Percentiles rank a stretch among this genome's conserved stretches.
Conservation (phyloP, 2,888 invertebrate genomes). For the Didymodactylos carnosus region DNA sequence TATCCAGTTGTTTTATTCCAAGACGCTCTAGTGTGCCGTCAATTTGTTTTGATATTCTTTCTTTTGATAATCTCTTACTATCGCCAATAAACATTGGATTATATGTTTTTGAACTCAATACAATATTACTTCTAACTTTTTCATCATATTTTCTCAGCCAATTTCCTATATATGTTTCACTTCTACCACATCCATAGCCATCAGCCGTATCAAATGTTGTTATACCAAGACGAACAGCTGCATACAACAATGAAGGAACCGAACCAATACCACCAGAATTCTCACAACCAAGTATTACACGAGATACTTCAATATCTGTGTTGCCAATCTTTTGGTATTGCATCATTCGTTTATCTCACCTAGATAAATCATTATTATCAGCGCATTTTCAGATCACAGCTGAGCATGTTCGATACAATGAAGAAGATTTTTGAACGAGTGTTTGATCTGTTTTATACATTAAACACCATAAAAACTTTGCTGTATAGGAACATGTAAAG, state of each 20-base stretch:
- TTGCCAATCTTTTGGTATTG: not conserved
- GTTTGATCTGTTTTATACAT: too few relatives aligned
- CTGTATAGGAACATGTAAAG: too few relatives aligned
- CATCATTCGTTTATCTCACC: not conserved
- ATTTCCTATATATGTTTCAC: conserved; percentile 14
- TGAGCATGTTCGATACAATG: too few relatives aligned
- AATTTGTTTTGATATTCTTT: not conserved
- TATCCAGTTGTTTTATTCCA: not conserved
- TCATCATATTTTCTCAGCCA: conserved; percentile 12
- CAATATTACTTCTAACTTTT: not conserved
- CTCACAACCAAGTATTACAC: not conserved
- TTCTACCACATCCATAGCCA: conserved; percentile 12
- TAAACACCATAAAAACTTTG: too few relatives aligned
- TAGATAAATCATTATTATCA: too few relatives aligned
- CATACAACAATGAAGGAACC: not conserved
- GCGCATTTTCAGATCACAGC: too few relatives aligned
- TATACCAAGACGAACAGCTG: not conserved
- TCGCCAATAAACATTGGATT: not conserved
- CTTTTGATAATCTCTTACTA: not conserved
- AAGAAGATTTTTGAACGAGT: too few relatives aligned
- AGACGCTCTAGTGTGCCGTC: not conserved
- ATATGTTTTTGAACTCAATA: not conserved
- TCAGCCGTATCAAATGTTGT: conserved; percentile 7
- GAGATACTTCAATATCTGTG: not conserved
- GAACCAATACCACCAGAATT: not conserved